Evolutionary conservation across 2,113 vertebrate genomes (phyloP).

Genomic region (Psittacus erithacus): DNA sequence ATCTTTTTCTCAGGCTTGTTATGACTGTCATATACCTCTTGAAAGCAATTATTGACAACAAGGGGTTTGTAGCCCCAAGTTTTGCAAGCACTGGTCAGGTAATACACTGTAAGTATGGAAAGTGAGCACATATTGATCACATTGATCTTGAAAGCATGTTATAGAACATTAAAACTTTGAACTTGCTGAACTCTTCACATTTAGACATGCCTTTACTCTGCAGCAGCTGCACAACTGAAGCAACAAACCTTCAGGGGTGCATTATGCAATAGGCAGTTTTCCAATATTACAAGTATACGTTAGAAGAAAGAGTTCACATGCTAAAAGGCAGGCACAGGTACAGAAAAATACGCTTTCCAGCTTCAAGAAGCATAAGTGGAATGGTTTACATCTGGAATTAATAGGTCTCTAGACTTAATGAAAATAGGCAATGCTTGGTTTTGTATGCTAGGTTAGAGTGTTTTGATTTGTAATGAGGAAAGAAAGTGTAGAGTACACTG

Average conservation of each 20-base stretch:
- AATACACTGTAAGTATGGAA: not conserved
- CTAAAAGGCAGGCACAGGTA: not conserved
- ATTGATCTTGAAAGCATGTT: not conserved
- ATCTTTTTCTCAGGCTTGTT: not conserved
- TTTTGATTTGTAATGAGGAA: slow-evolving; percentile 29
- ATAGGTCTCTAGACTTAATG: slow-evolving; percentile 1
- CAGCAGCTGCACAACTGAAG: not conserved
- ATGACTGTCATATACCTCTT: not conserved
- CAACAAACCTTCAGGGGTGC: not conserved
- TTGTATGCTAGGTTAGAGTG: not conserved
- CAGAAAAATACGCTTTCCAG: not conserved
- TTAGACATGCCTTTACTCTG: not conserved
- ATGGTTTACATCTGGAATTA: slow-evolving; percentile 25
- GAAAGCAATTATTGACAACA: not conserved
- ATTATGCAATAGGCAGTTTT: not conserved
- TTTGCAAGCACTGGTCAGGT: not conserved
- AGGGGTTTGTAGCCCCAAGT: not conserved
- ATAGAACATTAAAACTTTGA: not conserved
- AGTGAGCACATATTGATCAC: not conserved
- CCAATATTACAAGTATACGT: not conserved
- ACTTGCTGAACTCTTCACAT: not conserved
- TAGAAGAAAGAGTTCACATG: not conserved
- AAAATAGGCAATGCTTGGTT: not conserved
- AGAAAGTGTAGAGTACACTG: not conserved
- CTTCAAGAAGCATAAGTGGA: not conserved